A percentile compares a stretch with the other conserved stretches of the same genome.
Conservation (phyloP, 2,113 vertebrate species). For the Phylloscopus trochilus region DNA sequence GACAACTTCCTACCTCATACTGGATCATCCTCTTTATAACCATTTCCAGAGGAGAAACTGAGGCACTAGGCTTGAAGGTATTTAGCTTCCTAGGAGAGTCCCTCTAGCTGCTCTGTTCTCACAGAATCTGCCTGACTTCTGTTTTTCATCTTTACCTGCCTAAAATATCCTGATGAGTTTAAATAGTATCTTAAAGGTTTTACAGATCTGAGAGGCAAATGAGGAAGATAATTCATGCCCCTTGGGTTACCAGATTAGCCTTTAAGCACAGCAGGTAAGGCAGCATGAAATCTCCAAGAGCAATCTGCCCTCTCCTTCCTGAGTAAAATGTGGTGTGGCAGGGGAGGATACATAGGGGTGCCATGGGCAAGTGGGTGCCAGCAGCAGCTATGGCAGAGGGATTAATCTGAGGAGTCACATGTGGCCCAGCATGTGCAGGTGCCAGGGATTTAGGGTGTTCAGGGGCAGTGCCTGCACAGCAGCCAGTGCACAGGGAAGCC, state of each 20-base stretch:
- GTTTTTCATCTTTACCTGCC: not conserved
- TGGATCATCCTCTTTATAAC: not conserved
- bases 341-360: not conserved
- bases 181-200: not conserved
- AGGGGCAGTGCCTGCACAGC: not conserved
- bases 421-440: fast-evolving
- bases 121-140: not conserved
- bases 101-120: not conserved
- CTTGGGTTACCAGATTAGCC: not conserved
- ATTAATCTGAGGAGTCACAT: not conserved
- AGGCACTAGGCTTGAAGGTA: not conserved
- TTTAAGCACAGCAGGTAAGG: not conserved
- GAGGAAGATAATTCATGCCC: not conserved
- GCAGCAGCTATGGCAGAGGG: not conserved
- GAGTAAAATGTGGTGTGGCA: fast-evolving
- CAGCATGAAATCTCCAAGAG: not conserved
- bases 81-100: not conserved
- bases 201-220: not conserved
- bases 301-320: not conserved
- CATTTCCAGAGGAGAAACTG: not conserved
- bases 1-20: not conserved
- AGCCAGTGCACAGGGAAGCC: fast-evolving
- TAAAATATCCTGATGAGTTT: not conserved
- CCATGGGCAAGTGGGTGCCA: not conserved
- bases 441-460: not conserved